Evolutionary conservation across 2,113 vertebrate species (phyloP), one percentile per base, ranked within the genome.

Genomic region (Lophius piscatorius): DNA sequence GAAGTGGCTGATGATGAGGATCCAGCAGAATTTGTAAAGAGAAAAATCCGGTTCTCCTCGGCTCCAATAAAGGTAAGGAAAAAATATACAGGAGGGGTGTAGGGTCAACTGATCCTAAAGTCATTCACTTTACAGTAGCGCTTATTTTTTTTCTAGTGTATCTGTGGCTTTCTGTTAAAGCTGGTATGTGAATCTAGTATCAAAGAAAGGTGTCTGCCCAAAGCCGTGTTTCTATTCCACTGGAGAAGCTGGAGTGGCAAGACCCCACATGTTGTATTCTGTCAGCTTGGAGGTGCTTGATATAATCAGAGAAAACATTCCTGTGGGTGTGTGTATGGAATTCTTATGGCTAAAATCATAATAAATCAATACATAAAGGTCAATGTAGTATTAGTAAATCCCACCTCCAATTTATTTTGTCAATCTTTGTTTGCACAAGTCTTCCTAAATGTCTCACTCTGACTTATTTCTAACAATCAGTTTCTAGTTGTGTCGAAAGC

Each of bases 31-130:
- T 64, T 69, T 35, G 59, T 0, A 17, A 83, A 68, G 45, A 85
- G 90, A 69, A 94, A 87, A 80, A 91, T 96, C 65, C 90, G 83
- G 50, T 96, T 96, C 83, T 94, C 94, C 28, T 91, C 91, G 4
- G 90, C 92, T 52, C 93, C 94, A 34, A 95, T 96, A 61, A 94
- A 91, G 91, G 95, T 94, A 89, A 59, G 70, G 4, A 39, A 13
- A 40, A 21, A 52, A 23, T 24, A 2, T 2, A 7, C 0, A 29
- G 17, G 11, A 16, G 44, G 33, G 45, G 60, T 48, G 34, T 23
- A 20, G 17, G 42, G 31, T 29, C 29, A 9, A 24, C 28, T 40
- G 6, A 41, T 7, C 45, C 7, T 29, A 16, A 28, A 47, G 16
- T 18, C 12, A 22, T 23, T 28, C 38, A 6, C 41, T 52, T 38